Conservation (phyloP, 2,888 invertebrate species). For the Diplolepis rosae region DNA sequence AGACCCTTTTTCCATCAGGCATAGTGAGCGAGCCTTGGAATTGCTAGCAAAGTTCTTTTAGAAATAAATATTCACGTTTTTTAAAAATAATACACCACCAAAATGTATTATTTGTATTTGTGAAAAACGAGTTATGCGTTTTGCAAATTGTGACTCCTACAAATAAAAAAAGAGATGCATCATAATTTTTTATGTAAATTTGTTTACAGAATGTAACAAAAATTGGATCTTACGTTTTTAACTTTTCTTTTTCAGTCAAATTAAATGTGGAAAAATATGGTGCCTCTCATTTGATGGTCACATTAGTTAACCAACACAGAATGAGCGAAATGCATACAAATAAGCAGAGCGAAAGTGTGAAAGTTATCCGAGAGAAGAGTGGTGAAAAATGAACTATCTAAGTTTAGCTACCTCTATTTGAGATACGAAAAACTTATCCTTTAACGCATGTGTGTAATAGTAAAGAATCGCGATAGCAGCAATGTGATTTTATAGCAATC, state of each 20-base stretch:
- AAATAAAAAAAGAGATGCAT: too few relatives aligned
- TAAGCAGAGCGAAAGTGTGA: constrained; percentile 14
- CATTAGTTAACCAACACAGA: neutral
- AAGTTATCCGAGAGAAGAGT: neutral
- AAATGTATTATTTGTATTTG: neutral
- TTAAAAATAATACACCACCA: neutral
- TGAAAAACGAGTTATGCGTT: neutral
- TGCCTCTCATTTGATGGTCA: neutral
- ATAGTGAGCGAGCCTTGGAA: constrained; percentile 10
- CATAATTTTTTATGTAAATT: too few relatives aligned
- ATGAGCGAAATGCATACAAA: constrained; percentile 13
- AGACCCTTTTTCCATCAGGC: neutral
- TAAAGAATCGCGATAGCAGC: constrained; percentile 20
- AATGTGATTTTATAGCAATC: constrained; percentile 13
- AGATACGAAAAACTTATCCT: constrained; percentile 2
- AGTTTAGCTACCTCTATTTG: constrained; percentile 14
- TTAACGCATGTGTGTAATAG: neutral
- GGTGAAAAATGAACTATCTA: constrained; percentile 11
- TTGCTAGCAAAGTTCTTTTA: neutral
- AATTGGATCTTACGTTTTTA: too few relatives aligned
- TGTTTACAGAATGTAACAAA: too few relatives aligned
- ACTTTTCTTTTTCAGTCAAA: too few relatives aligned
- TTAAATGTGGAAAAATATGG: neutral
- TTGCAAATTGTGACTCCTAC: neutral
- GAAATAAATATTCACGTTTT: neutral